A percentile compares a stretch with the other conserved stretches of the same genome.
Conservation (phyloP, 2,113 vertebrate species). For the Labeo catla region DNA sequence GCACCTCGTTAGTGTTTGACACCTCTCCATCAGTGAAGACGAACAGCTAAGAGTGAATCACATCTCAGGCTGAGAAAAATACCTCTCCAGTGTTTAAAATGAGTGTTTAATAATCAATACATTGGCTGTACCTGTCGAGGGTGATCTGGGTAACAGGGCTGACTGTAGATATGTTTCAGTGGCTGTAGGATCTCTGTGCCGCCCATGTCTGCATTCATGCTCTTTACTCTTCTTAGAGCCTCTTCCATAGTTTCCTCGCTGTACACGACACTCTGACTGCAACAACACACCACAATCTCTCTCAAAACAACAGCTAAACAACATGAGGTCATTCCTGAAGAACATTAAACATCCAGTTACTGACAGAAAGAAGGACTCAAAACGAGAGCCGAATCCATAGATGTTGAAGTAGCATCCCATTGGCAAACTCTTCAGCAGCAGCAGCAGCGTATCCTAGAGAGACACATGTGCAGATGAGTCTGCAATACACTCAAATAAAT, state of each 20-base stretch:
- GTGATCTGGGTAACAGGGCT: conserved; percentile 58
- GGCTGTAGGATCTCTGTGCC: conserved; percentile 82
- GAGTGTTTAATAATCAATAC: too few species aligned
- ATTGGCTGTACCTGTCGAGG: conserved; percentile 76
- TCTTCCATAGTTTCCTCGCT: conserved; percentile 76
- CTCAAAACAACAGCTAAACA: neutral
- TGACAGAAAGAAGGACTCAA: conserved; percentile 75
- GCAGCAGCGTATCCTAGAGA: conserved; percentile 68
- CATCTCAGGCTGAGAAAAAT: too few species aligned
- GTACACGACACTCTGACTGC: conserved; percentile 82
- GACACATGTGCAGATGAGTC: conserved; percentile 74
- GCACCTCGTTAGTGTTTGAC: neutral
- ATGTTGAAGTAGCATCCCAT: conserved; percentile 62
- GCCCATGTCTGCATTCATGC: conserved; percentile 73
- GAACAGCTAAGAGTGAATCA: neutral
- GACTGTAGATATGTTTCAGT: conserved; percentile 76
- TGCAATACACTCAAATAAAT: neutral
- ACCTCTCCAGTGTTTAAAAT: too few species aligned
- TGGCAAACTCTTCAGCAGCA: conserved; percentile 77
- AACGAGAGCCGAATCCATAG: conserved; percentile 80
- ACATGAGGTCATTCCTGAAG: neutral
- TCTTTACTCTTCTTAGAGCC: conserved; percentile 71
- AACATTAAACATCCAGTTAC: neutral
- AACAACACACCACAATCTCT: neutral
- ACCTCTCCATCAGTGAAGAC: neutral